Evolutionary conservation across 2,888 invertebrate species (phyloP), one percentile per base, ranked within the genome.

Genomic region (Acanthococcus lagerstroemiae): DNA sequence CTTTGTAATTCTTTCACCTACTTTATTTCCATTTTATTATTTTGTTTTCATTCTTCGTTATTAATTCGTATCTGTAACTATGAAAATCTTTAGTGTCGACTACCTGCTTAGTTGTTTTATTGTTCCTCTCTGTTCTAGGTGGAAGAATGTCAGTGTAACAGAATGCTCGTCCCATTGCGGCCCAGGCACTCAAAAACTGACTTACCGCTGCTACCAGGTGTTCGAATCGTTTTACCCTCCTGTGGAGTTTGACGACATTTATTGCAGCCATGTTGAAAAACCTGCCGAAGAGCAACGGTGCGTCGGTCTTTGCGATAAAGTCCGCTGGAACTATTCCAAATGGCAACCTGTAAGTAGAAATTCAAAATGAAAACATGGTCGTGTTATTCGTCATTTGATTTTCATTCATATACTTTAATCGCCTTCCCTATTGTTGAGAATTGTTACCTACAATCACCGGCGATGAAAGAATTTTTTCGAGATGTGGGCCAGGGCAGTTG

Each of bases 91-190:
- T n/a, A n/a, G n/a, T n/a, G n/a, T n/a, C n/a, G n/a, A n/a, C n/a
- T n/a, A n/a, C n/a, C n/a, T n/a, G n/a, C n/a, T n/a, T n/a, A n/a
- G n/a, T n/a, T n/a, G n/a, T 12, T 37, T 37, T 12, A 37, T 37
- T 17, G n/a, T 48, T 57, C 21, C 26, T 15, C 12, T 24, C 26
- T 22, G 17, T 24, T 25, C 55, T 72, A 82, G 82, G 54, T 86
- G 85, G 85, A 78, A 80, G 65, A 75, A 80, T 5, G 76, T 76
- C 1, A 77, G 78, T 2, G 77, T 77, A 66, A 82, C 84, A 0
- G 83, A 84, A 68, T 90, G 90, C 73, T 86, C 87, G 1, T 80
- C 80, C 0, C 77, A 81, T 44, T 90, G 90, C 74, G 90, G 88
- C 1, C 78, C 78, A 67, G 90, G 89, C 3, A 76, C 78, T 17